phyloP scores from a whole-genome alignment of 1,140 invertebrate species.

The Neodiprion pinetum region DNA sequence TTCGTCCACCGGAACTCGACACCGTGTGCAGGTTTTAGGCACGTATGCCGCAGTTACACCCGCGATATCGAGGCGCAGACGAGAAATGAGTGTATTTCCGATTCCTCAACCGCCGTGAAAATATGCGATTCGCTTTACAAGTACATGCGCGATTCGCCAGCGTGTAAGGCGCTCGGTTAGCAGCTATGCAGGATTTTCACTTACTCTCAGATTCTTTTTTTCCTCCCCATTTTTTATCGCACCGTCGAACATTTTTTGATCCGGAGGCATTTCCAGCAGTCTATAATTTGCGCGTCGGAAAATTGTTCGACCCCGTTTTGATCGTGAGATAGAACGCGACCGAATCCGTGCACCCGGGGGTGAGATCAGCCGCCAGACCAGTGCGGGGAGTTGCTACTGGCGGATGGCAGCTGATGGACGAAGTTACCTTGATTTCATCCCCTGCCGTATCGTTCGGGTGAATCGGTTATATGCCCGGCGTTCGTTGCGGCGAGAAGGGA shows the following conservation, averaged over 20 bases:
- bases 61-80: background rate
- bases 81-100: slow-evolving; percentile 4
- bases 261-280: too few species aligned
- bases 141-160: background rate
- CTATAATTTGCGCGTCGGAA: too few species aligned
- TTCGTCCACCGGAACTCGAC: background rate
- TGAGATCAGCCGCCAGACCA: too few species aligned
- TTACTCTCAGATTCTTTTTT: background rate
- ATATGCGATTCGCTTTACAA: background rate
- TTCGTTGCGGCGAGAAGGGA: background rate
- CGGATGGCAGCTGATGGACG: background rate
- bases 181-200: background rate
- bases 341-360: too few species aligned
- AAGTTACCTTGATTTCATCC: background rate
- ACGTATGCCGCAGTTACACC: background rate
- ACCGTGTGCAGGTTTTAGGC: background rate
- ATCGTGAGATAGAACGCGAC: too few species aligned
- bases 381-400: too few species aligned
- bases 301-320: too few species aligned
- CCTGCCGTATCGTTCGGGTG: background rate
- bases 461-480: background rate
- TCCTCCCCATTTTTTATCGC: too few species aligned
- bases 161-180: background rate
- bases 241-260: too few species aligned
- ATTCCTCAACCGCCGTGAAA: background rate